Evolutionary conservation across 2,113 vertebrate species (phyloP).

Genomic region (Gymnogyps californianus): DNA sequence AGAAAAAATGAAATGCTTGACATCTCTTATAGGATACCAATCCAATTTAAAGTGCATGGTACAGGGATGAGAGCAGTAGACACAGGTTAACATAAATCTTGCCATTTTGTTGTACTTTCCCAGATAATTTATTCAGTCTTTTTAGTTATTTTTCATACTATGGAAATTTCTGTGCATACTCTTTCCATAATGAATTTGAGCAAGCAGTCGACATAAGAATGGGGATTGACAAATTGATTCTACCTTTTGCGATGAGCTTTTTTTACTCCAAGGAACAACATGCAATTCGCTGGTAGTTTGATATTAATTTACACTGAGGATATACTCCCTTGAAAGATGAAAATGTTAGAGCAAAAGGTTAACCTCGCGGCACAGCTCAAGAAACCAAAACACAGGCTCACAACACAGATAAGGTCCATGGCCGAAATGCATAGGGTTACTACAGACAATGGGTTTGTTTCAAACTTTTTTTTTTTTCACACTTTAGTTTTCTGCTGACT

Average conservation of each 20-base stretch:
- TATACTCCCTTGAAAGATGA: not conserved
- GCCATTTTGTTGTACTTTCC: not conserved
- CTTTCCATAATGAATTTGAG: not conserved
- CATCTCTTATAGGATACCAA: conserved; percentile 56
- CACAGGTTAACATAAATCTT: conserved; percentile 48
- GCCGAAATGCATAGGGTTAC: not conserved
- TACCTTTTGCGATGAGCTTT: not conserved
- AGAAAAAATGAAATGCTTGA: conserved; percentile 65
- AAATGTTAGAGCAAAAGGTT: not conserved
- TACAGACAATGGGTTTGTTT: not conserved
- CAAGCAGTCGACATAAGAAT: not conserved
- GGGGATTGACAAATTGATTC: not conserved
- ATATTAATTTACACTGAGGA: not conserved
- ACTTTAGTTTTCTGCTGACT: no score
- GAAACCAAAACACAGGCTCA: not conserved
- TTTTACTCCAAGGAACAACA: not conserved
- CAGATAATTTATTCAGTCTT: conserved; percentile 41
- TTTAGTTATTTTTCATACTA: conserved; percentile 25
- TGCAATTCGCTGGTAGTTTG: not conserved
- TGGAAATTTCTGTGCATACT: not conserved
- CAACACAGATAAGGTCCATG: not conserved
- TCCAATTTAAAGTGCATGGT: conserved; percentile 58
- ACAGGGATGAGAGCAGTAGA: not conserved
- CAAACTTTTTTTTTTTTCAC: no score
- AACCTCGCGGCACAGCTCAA: not conserved